phyloP scores from a whole-genome alignment of 2,888 invertebrate genomes.

The Nasonia oneida region DNA sequence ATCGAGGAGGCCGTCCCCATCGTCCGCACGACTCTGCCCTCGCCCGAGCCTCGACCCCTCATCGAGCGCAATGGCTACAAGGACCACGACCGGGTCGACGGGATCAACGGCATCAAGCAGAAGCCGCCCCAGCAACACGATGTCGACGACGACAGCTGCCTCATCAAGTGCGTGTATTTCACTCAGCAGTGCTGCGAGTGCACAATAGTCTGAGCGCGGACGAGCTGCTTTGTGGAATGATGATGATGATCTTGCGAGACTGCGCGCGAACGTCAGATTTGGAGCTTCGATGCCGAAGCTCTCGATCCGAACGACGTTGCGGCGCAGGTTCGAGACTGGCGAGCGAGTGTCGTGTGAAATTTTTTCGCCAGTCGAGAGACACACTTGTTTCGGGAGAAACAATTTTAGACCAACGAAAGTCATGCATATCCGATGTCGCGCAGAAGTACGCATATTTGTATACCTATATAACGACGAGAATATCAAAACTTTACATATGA shows the following conservation, averaged over 20 bases:
- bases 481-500: background rate
- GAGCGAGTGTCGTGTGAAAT: background rate
- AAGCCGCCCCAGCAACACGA: slow-evolving; percentile 71
- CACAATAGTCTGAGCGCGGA: slow-evolving; percentile 75
- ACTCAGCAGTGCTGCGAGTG: slow-evolving; percentile 85
- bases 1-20: slow-evolving; percentile 73
- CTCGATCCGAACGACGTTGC: background rate
- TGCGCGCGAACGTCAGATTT: no score
- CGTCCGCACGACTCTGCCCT: slow-evolving; percentile 68
- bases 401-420: background rate
- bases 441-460: background rate
- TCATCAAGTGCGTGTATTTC: slow-evolving; percentile 83
- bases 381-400: background rate
- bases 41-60: slow-evolving; percentile 71
- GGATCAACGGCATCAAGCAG: background rate
- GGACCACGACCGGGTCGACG: slow-evolving; percentile 61
- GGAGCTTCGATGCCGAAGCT: no score
- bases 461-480: background rate
- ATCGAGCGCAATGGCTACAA: slow-evolving; percentile 73
- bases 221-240: background rate
- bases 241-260: background rate
- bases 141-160: slow-evolving; percentile 82
- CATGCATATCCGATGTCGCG: background rate
- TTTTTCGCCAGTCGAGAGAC: background rate
- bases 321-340: background rate